Evolutionary conservation across 2,113 vertebrate species (phyloP), one percentile per base, ranked within the genome.

Genomic region (Hypomesus transpacificus): DNA sequence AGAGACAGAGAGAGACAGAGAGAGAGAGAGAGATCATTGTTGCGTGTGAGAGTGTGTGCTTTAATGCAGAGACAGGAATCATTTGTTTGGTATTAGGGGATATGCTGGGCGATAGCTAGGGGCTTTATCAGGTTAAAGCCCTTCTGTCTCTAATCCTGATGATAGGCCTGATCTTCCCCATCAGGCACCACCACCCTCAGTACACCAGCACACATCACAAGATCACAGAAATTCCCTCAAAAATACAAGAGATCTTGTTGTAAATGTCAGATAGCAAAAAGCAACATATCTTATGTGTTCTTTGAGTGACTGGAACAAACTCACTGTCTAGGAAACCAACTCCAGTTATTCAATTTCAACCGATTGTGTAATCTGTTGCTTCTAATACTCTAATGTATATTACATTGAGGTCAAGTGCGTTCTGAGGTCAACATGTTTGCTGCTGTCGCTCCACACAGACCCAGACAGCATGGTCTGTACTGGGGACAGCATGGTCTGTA

Each of bases 111-210:
- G 66, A 67, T 75, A n/a, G 9, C 50, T 20, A 17, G 34, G 46
- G 53, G 66, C 46, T 69, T 69, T 73, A 60, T 67, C 58, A 61
- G 22, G 66, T 28, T 81, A 78, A 85, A 75, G 75, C 60, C 71
- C 67, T 78, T 65, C 75, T 76, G 75, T 70, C 56, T 69, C 78
- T 83, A 65, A 89, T 89, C 81, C 54, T 56, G 87, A 87, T 83
- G 69, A 85, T 75, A 75, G 57, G 14, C 26, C 81, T 77, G 70
- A 85, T 82, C 76, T 75, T 63, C 65, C 21, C 20, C 70, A 84
- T n/a, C 3, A 74, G 52, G 61, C 58, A 22, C 66, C 63, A 70
- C 2, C 73, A 52, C 62, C 59, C 34, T 68, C 66, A 69, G 77
- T 76, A 69, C 80, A 69, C 79, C 63, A 75, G 26, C 50, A 64